phyloP scores from a whole-genome alignment of 2,113 vertebrate species.

The Perccottus glenii region DNA sequence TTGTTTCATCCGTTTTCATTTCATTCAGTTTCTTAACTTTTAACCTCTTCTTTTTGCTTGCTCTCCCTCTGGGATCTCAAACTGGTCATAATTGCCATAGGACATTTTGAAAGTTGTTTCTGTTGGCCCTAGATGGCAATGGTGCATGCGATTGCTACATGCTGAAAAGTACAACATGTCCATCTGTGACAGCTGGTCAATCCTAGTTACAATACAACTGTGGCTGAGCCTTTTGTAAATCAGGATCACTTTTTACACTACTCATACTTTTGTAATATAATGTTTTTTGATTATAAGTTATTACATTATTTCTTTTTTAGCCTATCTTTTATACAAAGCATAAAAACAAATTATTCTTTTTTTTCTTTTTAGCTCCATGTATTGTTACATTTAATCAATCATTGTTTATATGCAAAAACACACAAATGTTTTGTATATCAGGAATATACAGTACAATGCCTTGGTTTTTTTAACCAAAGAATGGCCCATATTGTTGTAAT shows the following conservation, averaged over 20 bases:
- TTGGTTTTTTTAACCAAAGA: slow-evolving; percentile 70
- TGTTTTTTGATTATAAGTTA: slow-evolving; percentile 78
- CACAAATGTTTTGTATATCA: slow-evolving; percentile 78
- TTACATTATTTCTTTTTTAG: slow-evolving; percentile 69
- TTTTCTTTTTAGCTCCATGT: slow-evolving; percentile 71
- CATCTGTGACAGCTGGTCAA: slow-evolving; percentile 63
- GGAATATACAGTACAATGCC: slow-evolving; percentile 67
- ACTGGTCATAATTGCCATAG: slow-evolving; percentile 46
- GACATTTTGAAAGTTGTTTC: slow-evolving; percentile 51
- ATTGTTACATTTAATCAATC: slow-evolving; percentile 68
- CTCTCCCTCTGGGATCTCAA: slow-evolving; percentile 41
- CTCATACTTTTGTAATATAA: slow-evolving; percentile 77
- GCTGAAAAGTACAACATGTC: slow-evolving; percentile 40
- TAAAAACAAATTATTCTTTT: slow-evolving; percentile 70
- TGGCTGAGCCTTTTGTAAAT: slow-evolving; percentile 59
- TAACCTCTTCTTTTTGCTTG: slow-evolving; percentile 43
- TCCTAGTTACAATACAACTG: slow-evolving; percentile 46
- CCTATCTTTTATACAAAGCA: slow-evolving; percentile 74
- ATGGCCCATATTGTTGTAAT: slow-evolving; percentile 43
- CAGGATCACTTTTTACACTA: slow-evolving; percentile 69
- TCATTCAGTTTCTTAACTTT: slow-evolving; percentile 37
- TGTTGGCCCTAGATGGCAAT: slow-evolving; percentile 59
- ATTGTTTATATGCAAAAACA: slow-evolving; percentile 73
- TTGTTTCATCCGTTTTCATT: slow-evolving; percentile 43
- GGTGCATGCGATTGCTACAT: slow-evolving; percentile 34